Base-by-base conservation (phyloP, 2,888 invertebrate genomes). In the Dasysyrphus tricinctus region DNA sequence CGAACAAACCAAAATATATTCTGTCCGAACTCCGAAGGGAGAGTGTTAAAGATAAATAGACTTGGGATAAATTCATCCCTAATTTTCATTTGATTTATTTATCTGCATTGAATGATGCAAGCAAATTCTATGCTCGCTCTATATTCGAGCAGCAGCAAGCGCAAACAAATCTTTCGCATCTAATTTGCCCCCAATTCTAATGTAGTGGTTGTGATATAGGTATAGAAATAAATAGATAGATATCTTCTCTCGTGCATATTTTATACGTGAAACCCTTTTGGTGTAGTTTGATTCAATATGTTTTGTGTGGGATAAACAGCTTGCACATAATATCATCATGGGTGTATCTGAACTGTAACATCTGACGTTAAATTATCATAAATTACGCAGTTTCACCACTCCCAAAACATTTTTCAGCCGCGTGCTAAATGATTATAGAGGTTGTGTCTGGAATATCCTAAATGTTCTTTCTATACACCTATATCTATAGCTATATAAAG, bases 281-380 rank as follows among this genome's bases (percentile, higher is more conserved):
- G 88, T 89, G 90, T 88, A 89, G 88, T 89, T 90, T 90, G 89
- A 90, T 90, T 90, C 90, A 91, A 90, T 90, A 89, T 90, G 90
- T 90, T 90, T 74, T 88, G 88, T 89, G 69, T 37, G 56, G 69
- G 69, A 69, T 70, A 69, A 37, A 77, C 57, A 57, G 69, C 69
- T 69, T 69, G 69, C 76, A 56, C 47, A 44, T 51, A 61, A 61
- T 61, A 61, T 37, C 61, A 74, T 61, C 75, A 70, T 81, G 76
- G 70, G 57, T 76, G 76, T 72, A 88, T 88, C 89, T 89, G 90
- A 90, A 90, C 90, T 90, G 90, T 90, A 90, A 89, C 91, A 91
- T 90, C 91, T 91, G 91, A 90, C 90, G 91, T 91, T 89, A 90
- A 91, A 90, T 91, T 91, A 91, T 90, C 91, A 91, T 91, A 91